Base-by-base conservation (phyloP, 2,113 vertebrate genomes). In the Hippolais icterina region DNA sequence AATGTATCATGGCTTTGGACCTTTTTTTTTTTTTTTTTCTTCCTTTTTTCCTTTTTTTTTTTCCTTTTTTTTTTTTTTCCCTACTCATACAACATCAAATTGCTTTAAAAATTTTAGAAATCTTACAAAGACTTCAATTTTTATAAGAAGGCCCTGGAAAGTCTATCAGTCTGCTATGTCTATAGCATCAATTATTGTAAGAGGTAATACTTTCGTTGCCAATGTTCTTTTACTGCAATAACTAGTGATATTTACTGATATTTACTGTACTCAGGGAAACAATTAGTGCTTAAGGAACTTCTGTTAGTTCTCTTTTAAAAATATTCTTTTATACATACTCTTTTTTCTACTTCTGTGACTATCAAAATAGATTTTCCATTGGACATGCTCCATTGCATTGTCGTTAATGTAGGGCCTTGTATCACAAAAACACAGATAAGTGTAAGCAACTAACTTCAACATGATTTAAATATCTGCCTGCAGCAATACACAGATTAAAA, bases 1-100 rank as follows among this genome's bases (percentile, higher is more conserved):
- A 96, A 94, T 82, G 97, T 97, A 92, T 90, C 60, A 86, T 86
- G 54, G 11, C 15, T 83, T 86, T 89, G 50, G 35, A 89, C 31
- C 2, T 2, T 42, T 44, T 9, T 4, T 39, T 25, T 18, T 13
- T 27, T 37, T 18, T 21, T 66, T 54, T 68, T 10, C 7, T 23
- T n/a, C 31, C 2, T 2, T 42, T 44, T 9, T 4, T 39, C n/a
- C n/a, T 25, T 18, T 13, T 27, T 37, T 18, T 21, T 66, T 54
- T 68, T 10, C 7, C 15, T n/a, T n/a, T n/a, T n/a, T n/a, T n/a
- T n/a, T n/a, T n/a, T n/a, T 46, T 28, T 50, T 41, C 5, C 29
- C 18, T 31, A 22, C 66, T 91, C 59, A 89, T 39, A 47, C 23
- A 90, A 33, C 41, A 70, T 50, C 25, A 86, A 87, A 74, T 41